Conservation (phyloP, 2,888 invertebrate species). For the Scrobipalpa atriplicella region DNA sequence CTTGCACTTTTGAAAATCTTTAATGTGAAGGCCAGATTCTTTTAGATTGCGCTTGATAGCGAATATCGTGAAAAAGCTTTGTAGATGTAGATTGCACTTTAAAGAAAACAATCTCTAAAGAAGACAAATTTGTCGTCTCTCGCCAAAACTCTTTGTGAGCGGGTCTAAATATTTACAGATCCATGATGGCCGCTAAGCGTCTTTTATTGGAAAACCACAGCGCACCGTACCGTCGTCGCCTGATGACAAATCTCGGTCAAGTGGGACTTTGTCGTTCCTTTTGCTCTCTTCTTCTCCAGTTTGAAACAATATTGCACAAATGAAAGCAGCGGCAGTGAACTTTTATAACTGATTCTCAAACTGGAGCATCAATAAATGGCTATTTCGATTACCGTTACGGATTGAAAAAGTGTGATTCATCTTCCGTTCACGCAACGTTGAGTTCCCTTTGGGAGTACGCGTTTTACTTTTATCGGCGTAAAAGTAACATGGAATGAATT, state of each 20-base stretch:
- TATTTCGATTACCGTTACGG: neutral
- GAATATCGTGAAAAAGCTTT: too few species aligned
- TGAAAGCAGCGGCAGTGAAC: conserved; percentile 3
- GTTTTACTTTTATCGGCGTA: conserved; percentile 11
- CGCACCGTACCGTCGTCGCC: conserved; percentile 12
- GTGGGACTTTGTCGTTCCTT: conserved; percentile 41
- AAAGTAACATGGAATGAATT: conserved; percentile 12
- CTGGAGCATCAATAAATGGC: conserved; percentile 6
- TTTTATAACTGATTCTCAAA: conserved; percentile 4
- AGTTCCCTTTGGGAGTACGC: neutral
- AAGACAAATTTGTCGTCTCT: conserved; percentile 12
- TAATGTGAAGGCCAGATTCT: neutral
- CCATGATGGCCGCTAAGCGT: conserved; percentile 13
- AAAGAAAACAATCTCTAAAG: neutral
- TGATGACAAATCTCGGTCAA: conserved; percentile 29
- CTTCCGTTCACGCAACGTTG: conserved; percentile 8
- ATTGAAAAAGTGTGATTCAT: neutral
- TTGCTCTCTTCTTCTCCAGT: conserved; percentile 31
- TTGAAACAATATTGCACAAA: conserved; percentile 13
- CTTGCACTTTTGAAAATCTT: too few species aligned
- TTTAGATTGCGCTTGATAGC: too few species aligned
- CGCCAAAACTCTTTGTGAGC: conserved; percentile 4
- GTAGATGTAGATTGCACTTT: neutral
- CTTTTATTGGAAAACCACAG: conserved; percentile 22
- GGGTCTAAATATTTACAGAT: conserved; percentile 6